phyloP scores from a whole-genome alignment of 1,140 invertebrate species.

The Magallana ariakensis region DNA sequence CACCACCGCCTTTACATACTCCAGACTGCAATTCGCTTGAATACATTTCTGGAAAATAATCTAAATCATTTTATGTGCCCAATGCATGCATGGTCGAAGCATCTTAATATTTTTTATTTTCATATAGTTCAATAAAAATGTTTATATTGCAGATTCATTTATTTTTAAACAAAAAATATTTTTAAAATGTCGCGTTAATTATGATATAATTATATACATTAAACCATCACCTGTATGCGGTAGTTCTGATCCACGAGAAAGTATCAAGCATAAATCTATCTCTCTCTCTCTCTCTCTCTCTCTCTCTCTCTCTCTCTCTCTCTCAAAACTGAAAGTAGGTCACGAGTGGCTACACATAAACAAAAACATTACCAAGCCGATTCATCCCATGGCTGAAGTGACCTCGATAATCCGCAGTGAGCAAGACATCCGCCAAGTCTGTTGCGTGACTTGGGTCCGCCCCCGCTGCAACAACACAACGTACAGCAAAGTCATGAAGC shows the following conservation, averaged over 20 bases:
- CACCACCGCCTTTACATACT: constrained; percentile 81
- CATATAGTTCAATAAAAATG: no score
- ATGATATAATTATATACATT: no score
- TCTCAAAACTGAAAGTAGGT: background rate
- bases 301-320: background rate
- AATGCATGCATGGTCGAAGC: no score
- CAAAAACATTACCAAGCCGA: constrained; percentile 39
- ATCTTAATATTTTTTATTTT: no score
- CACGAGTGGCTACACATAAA: background rate
- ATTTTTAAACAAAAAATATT: no score
- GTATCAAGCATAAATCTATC: background rate
- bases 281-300: constrained; percentile 29
- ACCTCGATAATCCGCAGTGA: constrained; percentile 91
- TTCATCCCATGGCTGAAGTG: constrained; percentile 80
- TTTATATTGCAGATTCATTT: no score
- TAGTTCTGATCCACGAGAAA: no score
- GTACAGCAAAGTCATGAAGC: constrained; percentile 49
- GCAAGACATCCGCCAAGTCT: constrained; percentile 87
- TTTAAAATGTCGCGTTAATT: no score
- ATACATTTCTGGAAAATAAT: constrained; percentile 81
- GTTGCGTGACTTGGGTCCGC: constrained; percentile 84
- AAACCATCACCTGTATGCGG: no score
- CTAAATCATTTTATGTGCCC: background rate
- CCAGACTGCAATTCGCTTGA: constrained; percentile 81
- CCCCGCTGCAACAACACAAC: constrained; percentile 80